phyloP scores from a whole-genome alignment of 2,797 vertebrate species.

The Rhabdophis nuchalis region DNA sequence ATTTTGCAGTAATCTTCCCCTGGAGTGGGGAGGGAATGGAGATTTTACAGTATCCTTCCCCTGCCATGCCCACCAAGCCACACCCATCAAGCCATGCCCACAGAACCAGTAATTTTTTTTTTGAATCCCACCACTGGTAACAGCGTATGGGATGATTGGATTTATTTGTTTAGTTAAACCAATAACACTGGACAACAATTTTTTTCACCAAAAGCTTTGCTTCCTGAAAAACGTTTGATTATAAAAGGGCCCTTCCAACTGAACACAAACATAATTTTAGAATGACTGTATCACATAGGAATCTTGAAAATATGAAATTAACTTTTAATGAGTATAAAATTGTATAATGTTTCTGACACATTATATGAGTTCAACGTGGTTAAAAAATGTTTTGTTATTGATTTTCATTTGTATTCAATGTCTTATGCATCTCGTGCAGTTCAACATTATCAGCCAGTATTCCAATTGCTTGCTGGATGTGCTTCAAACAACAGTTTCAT shows the following conservation, averaged over 20 bases:
- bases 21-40: too few relatives aligned
- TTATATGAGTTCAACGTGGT: background rate
- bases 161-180: constrained; percentile 32
- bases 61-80: too few relatives aligned
- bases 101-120: too few relatives aligned
- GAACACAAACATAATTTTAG: background rate
- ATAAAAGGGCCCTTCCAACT: background rate
- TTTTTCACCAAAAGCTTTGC: background rate
- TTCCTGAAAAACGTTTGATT: background rate
- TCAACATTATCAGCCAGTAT: background rate
- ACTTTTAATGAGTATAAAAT: background rate
- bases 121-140: too few relatives aligned
- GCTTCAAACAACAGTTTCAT: background rate
- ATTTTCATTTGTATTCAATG: background rate
- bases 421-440: background rate
- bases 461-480: background rate
- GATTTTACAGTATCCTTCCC: too few relatives aligned
- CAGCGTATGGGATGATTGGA: background rate
- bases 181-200: background rate
- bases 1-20: too few relatives aligned
- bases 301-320: background rate
- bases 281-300: background rate
- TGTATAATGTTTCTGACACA: background rate
- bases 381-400: background rate
- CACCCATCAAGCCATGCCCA: too few relatives aligned